phyloP scores from a whole-genome alignment of 2,888 invertebrate genomes.

The Balanococcus diminutus region DNA sequence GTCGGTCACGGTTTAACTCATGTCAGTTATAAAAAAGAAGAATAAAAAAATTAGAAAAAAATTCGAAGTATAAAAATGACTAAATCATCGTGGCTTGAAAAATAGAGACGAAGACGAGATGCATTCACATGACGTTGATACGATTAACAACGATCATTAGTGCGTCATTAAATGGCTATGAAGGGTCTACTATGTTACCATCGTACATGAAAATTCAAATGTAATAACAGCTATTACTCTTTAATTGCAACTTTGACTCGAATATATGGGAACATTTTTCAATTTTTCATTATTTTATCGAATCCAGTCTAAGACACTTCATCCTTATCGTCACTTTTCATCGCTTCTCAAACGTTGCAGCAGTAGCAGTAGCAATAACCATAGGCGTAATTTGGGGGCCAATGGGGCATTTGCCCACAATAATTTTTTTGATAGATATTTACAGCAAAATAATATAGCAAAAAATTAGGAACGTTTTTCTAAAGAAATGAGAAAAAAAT shows the following conservation, averaged over 20 bases:
- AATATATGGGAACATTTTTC: not conserved
- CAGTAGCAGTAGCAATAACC: no score
- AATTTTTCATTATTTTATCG: no score
- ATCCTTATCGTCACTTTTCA: no score
- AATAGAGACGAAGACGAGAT: not conserved
- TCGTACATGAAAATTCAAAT: not conserved
- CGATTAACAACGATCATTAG: not conserved
- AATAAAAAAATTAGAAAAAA: conserved; percentile 2
- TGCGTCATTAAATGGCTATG: not conserved
- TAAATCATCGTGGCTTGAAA: not conserved
- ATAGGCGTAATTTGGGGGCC: no score
- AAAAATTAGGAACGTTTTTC: no score
- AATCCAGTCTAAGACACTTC: no score
- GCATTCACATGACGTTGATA: not conserved
- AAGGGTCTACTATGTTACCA: not conserved
- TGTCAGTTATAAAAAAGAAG: not conserved
- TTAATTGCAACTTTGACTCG: not conserved
- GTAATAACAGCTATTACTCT: not conserved
- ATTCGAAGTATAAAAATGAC: not conserved
- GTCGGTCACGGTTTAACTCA: conserved; percentile 21
- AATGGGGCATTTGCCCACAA: no score
- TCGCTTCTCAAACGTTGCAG: no score
- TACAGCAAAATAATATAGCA: no score
- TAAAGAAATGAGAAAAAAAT: no score
- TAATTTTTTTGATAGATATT: no score